Conservation (phyloP, 2,888 invertebrate species). For the Exephanes ischioxanthus region DNA sequence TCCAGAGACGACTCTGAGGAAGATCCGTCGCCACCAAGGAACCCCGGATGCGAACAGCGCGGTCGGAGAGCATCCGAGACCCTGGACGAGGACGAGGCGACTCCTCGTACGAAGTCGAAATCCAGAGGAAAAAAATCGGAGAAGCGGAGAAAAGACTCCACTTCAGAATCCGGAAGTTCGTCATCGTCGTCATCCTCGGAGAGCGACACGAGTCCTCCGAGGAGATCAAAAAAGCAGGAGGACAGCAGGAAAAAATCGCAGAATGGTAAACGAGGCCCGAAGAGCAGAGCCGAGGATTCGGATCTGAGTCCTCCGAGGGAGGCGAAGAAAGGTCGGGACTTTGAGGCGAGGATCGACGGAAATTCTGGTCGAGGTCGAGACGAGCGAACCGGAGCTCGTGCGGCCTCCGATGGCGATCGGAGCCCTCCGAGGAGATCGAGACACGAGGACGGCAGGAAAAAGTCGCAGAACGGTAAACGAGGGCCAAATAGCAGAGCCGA, state of each 20-base stretch:
- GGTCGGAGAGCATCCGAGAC: background rate
- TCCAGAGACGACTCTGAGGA: slow-evolving; percentile 22
- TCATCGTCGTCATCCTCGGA: slow-evolving; percentile 19
- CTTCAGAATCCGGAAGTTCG: slow-evolving; percentile 6
- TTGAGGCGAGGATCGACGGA: slow-evolving; percentile 71
- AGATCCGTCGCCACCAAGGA: slow-evolving; percentile 39
- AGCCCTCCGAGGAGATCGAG: slow-evolving; percentile 74
- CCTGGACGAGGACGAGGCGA: background rate
- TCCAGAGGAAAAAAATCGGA: slow-evolving; percentile 20
- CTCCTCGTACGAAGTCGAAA: slow-evolving; percentile 1
- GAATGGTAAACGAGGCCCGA: background rate
- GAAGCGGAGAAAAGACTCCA: slow-evolving; percentile 15
- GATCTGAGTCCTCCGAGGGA: slow-evolving; percentile 80
- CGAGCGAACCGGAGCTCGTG: slow-evolving; percentile 61
- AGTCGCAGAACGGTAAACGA: slow-evolving; percentile 66
- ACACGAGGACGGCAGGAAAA: slow-evolving; percentile 71
- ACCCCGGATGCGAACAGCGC: background rate
- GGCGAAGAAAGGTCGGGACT: slow-evolving; percentile 62
- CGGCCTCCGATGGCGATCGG: slow-evolving; percentile 67
- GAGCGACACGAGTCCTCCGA: slow-evolving; percentile 71
- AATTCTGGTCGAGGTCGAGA: slow-evolving; percentile 71
- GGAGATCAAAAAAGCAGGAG: slow-evolving; percentile 61
- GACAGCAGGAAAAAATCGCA: slow-evolving; percentile 51
- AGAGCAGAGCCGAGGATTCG: slow-evolving; percentile 62
- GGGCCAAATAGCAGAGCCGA: slow-evolving; percentile 62